Percentiles rank a stretch among this genome's conserved stretches.
Conservation (phyloP, 2,113 vertebrate species). For the Aix galericulata region DNA sequence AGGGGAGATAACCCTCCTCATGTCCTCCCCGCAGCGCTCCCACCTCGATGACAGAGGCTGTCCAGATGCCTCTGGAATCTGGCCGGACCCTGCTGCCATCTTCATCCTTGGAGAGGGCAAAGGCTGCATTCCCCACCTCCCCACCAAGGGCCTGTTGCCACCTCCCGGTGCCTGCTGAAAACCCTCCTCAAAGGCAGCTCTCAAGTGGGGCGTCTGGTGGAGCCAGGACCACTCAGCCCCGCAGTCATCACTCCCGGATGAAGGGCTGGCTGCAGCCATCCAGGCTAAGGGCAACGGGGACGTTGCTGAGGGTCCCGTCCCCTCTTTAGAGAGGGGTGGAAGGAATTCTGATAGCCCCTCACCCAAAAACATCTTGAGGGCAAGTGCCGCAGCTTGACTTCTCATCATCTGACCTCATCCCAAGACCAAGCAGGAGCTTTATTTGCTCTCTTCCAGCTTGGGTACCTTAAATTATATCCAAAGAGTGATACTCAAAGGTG, state of each 20-base stretch:
- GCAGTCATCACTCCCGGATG: not conserved
- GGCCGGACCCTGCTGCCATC: not conserved
- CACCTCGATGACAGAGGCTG: constrained; percentile 74
- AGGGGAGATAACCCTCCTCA: not conserved
- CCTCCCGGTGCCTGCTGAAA: constrained; percentile 78
- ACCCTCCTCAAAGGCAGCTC: constrained; percentile 70
- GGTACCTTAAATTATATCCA: not conserved
- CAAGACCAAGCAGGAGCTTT: not conserved
- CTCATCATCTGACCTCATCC: not conserved
- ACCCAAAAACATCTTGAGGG: not conserved
- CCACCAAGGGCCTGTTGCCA: constrained; percentile 75
- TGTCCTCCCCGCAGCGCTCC: not conserved
- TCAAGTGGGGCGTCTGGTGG: constrained; percentile 71
- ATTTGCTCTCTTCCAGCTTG: not conserved
- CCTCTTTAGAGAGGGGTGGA: not conserved
- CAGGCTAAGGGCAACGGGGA: not conserved
- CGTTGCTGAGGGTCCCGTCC: not conserved
- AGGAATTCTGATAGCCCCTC: not conserved
- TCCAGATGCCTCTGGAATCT: constrained; percentile 83
- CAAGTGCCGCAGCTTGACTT: not conserved
- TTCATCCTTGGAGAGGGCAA: constrained; percentile 16
- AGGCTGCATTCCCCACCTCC: constrained; percentile 55
- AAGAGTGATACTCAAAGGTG: not conserved
- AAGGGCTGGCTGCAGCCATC: constrained; percentile 42
- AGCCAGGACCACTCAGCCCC: constrained; percentile 79